Base-by-base conservation (phyloP, 2,888 invertebrate genomes). In the Andrena praecox region DNA sequence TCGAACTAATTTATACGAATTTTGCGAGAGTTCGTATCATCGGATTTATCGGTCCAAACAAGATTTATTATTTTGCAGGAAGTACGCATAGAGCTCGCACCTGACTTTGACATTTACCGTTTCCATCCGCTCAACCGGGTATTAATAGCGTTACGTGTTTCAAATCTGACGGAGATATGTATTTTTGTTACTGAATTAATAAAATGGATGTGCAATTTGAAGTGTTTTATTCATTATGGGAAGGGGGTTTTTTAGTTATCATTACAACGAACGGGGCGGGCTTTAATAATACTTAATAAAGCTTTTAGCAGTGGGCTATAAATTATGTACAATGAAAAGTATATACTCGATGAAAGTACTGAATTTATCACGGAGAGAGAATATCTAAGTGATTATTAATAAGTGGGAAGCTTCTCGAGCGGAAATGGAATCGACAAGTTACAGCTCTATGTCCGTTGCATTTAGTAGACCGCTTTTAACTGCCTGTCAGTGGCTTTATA, bases 61-160 rank as follows among this genome's bases (percentile, higher is more conserved):
- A 31, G 50, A 48, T 52, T 70, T 64, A 70, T 80, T 48, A 64
- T 66, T 66, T 50, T 50, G 33, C 59, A 24, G 54, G 63, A 77
- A 59, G 20, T 50, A n/a, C 20, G 16, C 50, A 64, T 54, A 52
- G 6, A 62, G 52, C 29, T 62, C 54, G 6, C 2, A 2, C 20
- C 20, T 31, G 35, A 71, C 33, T 78, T 80, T 79, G 70, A 71
- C 71, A 63, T 78, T 80, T 80, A 80, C 62, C 33, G 80, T 71
- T 79, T 67, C 48, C 79, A 78, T 80, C 70, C 78, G 80, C 52
- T 74, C 62, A 20, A 42, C 59, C 16, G 54, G 4, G 24, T 80
- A 80, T 80, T 72, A 79, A 78, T 79, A 79, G 79, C 54, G 10
- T 59, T 35, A 64, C 50, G 59, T 35, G 48, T 77, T 77, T 69